Percentiles rank a stretch among this genome's conserved stretches.
These are phyloP conservation scores for Mustelus asterias DNA, from an alignment of 2,113 vertebrate genomes.

Conservation along the genomic window DNA sequence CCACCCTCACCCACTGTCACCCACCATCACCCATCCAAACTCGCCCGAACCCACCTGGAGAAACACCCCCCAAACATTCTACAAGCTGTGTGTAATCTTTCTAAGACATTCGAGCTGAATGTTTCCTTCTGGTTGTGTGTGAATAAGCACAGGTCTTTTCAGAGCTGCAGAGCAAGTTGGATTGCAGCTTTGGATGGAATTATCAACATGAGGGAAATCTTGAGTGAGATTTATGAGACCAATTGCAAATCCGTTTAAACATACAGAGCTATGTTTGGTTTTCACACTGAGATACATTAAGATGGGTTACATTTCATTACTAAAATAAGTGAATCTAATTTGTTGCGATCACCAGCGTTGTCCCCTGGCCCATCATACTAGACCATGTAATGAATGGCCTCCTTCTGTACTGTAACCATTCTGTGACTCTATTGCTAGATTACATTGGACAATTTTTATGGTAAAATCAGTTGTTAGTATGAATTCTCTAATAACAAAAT, in stretches of 20 bases:
- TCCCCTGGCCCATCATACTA: background rate
- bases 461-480: background rate
- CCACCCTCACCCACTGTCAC: too few species aligned
- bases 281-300: background rate
- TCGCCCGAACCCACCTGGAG: background rate
- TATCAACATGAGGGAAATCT: background rate
- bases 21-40: too few species aligned
- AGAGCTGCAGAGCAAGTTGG: background rate
- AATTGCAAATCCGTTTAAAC: background rate
- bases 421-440: background rate
- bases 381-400: too few species aligned
- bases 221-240: background rate
- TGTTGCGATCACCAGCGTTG: background rate
- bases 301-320: background rate
- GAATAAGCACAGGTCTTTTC: background rate
- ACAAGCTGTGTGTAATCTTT: background rate
- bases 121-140: background rate
- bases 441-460: background rate
- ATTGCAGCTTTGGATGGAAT: background rate
- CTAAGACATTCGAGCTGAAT: background rate
- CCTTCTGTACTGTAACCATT: too few species aligned
- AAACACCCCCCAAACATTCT: background rate
- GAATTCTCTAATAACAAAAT: background rate
- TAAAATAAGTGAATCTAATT: background rate
- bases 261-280: background rate